Evolutionary conservation across 2,797 vertebrate species (phyloP), one percentile per base, ranked within the genome.

Genomic region (Enteromius paludinosus): DNA sequence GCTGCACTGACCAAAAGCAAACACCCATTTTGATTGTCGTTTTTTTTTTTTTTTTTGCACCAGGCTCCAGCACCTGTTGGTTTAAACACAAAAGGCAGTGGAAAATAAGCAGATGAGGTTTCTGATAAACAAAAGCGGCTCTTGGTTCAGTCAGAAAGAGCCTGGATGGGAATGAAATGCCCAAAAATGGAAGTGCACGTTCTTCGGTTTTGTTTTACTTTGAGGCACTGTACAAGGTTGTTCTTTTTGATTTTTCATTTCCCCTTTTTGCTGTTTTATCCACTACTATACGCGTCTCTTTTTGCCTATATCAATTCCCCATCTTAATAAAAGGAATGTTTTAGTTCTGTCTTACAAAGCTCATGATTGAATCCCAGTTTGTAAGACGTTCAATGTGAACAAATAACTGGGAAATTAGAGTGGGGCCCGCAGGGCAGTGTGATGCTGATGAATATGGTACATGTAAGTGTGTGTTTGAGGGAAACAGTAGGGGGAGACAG

Each of bases 1-100:
- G 92, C 93, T 93, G 93, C 88, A 75, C 83, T 72, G 83, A 83
- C 81, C 81, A 43, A 84, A 77, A 54, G 64, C 65, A 69, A 81
- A 74, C 70, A 69, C 65, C 69, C 72, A 61, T 83, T 76, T 84
- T 83, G 71, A 82, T 85, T 69, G 18, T 74, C 75, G 23, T 72
- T 68, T 35, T 59, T 62, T 15, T 23, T 62, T 70, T 72, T 74
- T 61, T 61, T 33, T 84, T 76, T 49, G 71, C 56, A 54, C 35
- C 75, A 73, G 74, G 9, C 62, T 33, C 66, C 87, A 83, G 87
- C 90, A 93, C 92, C 90, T 93, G 92, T 92, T 92, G 85, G 77
- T 82, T 79, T 90, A 89, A 93, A 91, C 87, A 82, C 72, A 80
- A 59, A 18, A 59, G 49, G 68, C 70, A 11, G 78, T 73, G 59